Evolutionary conservation across 2,113 vertebrate genomes (phyloP), one percentile per base, ranked within the genome.

Genomic region (Sisor rabdophorus): DNA sequence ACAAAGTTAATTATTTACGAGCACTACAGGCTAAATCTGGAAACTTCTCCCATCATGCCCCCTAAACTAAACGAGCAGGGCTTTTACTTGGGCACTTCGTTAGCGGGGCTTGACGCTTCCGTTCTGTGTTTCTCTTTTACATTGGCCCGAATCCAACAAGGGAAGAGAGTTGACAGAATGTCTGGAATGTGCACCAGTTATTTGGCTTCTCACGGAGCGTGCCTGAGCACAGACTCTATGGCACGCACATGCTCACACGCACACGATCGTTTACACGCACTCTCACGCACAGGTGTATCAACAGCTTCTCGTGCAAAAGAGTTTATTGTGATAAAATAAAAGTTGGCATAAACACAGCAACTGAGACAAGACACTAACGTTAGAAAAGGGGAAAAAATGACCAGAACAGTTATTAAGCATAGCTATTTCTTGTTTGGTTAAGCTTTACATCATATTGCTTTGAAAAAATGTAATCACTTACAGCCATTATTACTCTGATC

Each of bases 401-500:
- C 32, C 30, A n/a, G n/a, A 65, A 65, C n/a, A 47, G 40, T 11
- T 24, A 40, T 67, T 16, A 76, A 44, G 32, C 17, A 47, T 17
- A 65, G 17, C 19, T 28, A 65, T 19, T 75, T 64, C 19, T 59
- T 65, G 60, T 54, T n/a, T 36, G 1, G 53, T 53, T 1, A n/a
- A 20, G 15, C 60, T 65, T 65, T 54, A 24, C 36, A 76, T 10
- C 36, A 47, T 11, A 56, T 22, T 48, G 53, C 69, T 13, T 22
- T 55, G 8, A n/a, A 11, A 56, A 40, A 71, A 16, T 71, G 26
- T 44, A 36, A 32, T 67, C 80, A 91, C 96, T 95, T 84, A 98
- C 96, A 85, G 94, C 50, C 91, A 93, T 92, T 56, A 97, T 88
- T 47, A 91, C 86, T 11, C 87, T 91, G 89, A 96, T 92, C 74